phyloP scores from a whole-genome alignment of 2,113 vertebrate species.

The Deroptyus accipitrinus region DNA sequence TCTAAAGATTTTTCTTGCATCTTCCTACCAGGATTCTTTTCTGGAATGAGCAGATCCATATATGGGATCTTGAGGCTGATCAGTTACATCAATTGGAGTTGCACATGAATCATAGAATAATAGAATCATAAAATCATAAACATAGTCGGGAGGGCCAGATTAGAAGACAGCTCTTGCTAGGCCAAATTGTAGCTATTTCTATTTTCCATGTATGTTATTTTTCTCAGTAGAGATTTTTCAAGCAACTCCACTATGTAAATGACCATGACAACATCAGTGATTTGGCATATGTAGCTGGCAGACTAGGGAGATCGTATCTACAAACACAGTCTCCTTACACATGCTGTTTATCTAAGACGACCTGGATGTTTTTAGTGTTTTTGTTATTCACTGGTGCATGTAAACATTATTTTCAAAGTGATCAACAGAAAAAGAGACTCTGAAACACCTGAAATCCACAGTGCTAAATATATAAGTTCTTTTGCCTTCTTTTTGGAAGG shows the following conservation, averaged over 20 bases:
- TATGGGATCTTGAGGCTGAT: not conserved
- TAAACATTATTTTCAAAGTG: constrained; percentile 10
- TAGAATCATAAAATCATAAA: not conserved
- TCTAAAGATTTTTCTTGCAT: not conserved
- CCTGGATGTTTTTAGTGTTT: not conserved
- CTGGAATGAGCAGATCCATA: not conserved
- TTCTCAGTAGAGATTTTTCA: not conserved
- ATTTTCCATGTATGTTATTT: not conserved
- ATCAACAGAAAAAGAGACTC: not conserved
- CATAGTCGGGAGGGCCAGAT: not conserved
- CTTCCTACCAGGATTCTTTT: not conserved
- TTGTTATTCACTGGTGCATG: not conserved
- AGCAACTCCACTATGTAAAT: not conserved
- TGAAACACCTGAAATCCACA: constrained; percentile 22
- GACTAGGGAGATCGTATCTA: not conserved
- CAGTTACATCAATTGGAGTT: not conserved
- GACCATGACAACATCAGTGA: not conserved
- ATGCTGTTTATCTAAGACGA: not conserved
- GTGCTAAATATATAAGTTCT: not conserved
- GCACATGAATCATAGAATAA: not conserved
- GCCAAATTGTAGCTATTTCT: constrained; percentile 3
- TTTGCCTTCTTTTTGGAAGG: not conserved
- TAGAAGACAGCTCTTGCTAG: not conserved
- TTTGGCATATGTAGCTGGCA: not conserved
- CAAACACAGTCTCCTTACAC: not conserved